Evolutionary conservation across 2,888 invertebrate genomes (phyloP).

Genomic region (Phania funesta): DNA sequence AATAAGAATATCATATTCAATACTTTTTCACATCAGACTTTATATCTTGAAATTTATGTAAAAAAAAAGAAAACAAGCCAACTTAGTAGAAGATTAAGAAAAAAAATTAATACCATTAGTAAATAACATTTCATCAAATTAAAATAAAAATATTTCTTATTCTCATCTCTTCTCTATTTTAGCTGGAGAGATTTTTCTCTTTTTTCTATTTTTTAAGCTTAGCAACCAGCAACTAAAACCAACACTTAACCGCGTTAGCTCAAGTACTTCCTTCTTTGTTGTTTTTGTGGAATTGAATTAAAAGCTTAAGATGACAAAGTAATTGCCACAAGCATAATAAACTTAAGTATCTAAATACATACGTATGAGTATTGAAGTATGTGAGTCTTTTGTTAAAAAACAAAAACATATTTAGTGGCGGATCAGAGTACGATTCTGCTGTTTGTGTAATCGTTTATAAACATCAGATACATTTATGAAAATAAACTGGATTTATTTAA

Average conservation of each 20-base stretch:
- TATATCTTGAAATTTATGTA: too few relatives aligned
- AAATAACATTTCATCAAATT: slow-evolving; percentile 61
- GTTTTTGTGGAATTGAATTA: slow-evolving; percentile 62
- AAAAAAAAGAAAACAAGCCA: not conserved
- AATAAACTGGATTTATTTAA: slow-evolving; percentile 42
- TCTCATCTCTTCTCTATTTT: slow-evolving; percentile 2
- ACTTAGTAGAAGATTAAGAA: slow-evolving; percentile 28
- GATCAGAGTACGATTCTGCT: slow-evolving; percentile 42
- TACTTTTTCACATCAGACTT: too few relatives aligned
- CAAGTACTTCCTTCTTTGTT: slow-evolving; percentile 29
- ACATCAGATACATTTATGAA: slow-evolving; percentile 33
- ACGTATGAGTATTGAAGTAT: not conserved
- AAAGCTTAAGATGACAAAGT: slow-evolving; percentile 63
- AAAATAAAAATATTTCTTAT: slow-evolving; percentile 61
- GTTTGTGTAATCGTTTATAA: slow-evolving; percentile 28
- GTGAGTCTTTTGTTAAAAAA: slow-evolving; percentile 30
- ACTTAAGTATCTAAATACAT: not conserved
- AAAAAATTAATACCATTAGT: slow-evolving; percentile 62
- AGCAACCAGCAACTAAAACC: slow-evolving; percentile 19
- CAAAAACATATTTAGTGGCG: slow-evolving; percentile 50
- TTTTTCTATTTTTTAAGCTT: not conserved
- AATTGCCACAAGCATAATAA: slow-evolving; percentile 52
- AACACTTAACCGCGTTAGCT: slow-evolving; percentile 40
- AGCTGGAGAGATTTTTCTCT: not conserved
- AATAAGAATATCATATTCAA: too few relatives aligned